phyloP scores from a whole-genome alignment of 2,113 vertebrate species.

The Egretta garzetta region DNA sequence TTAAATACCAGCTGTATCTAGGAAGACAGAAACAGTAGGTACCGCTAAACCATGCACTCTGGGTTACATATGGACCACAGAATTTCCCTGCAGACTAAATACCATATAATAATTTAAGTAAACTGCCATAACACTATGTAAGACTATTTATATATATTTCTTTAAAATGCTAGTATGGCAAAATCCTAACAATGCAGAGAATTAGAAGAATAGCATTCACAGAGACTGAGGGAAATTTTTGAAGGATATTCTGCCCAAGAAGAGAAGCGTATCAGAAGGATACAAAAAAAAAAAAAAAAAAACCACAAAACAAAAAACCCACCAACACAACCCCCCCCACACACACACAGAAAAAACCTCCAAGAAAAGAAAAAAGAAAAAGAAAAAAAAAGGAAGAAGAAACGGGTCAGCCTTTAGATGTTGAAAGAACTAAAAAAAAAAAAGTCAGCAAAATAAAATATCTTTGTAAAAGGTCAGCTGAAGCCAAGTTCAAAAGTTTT shows the following conservation, averaged over 20 bases:
- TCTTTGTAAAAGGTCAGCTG: background rate
- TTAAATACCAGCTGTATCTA: background rate
- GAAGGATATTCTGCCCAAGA: background rate
- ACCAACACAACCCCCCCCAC: too few relatives aligned
- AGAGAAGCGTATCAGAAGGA: background rate
- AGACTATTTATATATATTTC: background rate
- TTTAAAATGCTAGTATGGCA: background rate
- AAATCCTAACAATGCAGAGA: background rate
- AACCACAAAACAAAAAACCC: too few relatives aligned
- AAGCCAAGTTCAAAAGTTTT: background rate
- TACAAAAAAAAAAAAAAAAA: too few relatives aligned
- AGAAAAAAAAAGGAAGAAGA: too few relatives aligned
- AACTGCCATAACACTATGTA: background rate
- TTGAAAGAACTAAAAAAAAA: background rate
- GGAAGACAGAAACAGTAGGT: background rate
- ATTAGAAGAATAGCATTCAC: background rate
- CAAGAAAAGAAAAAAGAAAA: too few relatives aligned
- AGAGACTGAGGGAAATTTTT: background rate
- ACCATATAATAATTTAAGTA: background rate
- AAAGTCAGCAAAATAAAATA: background rate
- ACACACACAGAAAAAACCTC: too few relatives aligned
- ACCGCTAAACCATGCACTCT: background rate
- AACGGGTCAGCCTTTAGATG: background rate
- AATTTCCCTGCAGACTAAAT: background rate
- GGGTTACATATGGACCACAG: background rate